Conservation (phyloP, 2,888 invertebrate genomes). For the Ceraclea dissimilis region DNA sequence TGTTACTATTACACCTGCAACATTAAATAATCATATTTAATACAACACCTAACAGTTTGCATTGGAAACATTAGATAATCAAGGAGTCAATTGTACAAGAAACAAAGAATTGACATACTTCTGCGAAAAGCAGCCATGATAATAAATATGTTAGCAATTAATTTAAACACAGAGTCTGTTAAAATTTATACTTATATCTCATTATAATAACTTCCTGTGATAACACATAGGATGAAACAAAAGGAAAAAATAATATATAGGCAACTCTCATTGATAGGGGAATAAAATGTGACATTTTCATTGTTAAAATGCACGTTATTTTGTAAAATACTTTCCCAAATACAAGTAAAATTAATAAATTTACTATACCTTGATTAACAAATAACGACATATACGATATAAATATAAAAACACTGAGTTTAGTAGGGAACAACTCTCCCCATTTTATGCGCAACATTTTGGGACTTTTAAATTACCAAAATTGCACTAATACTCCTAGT, state of each 20-base stretch:
- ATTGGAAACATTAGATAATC: background rate
- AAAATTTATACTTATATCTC: too few relatives aligned
- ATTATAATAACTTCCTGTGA: too few relatives aligned
- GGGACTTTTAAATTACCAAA: background rate
- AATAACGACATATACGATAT: conserved; percentile 80
- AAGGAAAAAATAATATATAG: too few relatives aligned
- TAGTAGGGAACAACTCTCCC: conserved; percentile 76
- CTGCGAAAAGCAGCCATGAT: background rate
- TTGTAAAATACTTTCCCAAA: too few relatives aligned
- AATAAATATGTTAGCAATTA: too few relatives aligned
- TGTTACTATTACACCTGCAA: conserved; percentile 80
- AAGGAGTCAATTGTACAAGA: background rate
- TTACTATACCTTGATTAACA: conserved; percentile 90
- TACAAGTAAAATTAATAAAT: too few relatives aligned
- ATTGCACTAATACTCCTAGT: too few relatives aligned
- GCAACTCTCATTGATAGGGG: too few relatives aligned
- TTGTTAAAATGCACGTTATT: too few relatives aligned
- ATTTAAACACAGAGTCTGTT: too few relatives aligned
- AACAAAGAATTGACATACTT: background rate
- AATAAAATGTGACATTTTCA: too few relatives aligned
- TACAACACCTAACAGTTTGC: background rate
- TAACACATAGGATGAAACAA: too few relatives aligned
- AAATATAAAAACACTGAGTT: conserved; percentile 72
- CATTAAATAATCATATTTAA: background rate
- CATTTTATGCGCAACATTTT: conserved; percentile 34